A percentile compares a stretch with the other conserved stretches of the same genome.
Conservation (phyloP, 2,113 vertebrate species). For the Tretioscincus oriximinensis region DNA sequence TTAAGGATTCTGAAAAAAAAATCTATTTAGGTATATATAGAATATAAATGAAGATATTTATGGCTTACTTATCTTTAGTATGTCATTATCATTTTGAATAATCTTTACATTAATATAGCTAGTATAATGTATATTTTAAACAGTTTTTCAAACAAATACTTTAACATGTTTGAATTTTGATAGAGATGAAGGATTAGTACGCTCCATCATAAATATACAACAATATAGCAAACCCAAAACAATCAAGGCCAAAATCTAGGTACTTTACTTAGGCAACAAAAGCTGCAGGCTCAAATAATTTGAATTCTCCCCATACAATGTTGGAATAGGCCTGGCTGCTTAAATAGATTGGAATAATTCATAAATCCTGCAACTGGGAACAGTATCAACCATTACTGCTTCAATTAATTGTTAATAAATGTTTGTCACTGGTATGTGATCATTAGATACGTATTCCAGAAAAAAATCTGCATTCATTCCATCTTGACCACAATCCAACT, state of each 20-base stretch:
- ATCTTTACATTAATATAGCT: slow-evolving; percentile 68
- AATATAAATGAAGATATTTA: slow-evolving; percentile 75
- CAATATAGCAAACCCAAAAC: slow-evolving; percentile 16
- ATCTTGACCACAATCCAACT: not conserved
- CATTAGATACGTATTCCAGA: not conserved
- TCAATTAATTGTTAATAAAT: not conserved
- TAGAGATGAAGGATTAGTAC: slow-evolving; percentile 38
- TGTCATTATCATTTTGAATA: slow-evolving; percentile 70
- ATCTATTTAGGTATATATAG: slow-evolving; percentile 74
- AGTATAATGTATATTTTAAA: slow-evolving; percentile 66
- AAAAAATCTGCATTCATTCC: not conserved
- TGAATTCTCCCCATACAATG: not conserved
- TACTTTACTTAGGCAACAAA: slow-evolving; percentile 9
- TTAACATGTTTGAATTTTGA: slow-evolving; percentile 55
- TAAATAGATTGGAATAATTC: not conserved
- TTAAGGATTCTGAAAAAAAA: slow-evolving; percentile 56
- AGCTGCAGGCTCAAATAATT: not conserved
- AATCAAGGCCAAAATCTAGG: not conserved
- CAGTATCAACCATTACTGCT: not conserved
- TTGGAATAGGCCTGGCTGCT: not conserved
- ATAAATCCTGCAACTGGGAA: not conserved
- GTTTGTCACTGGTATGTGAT: not conserved
- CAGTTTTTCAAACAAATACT: slow-evolving; percentile 55
- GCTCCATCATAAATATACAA: slow-evolving; percentile 47
- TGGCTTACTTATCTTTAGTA: slow-evolving; percentile 76